phyloP scores from a whole-genome alignment of 2,888 invertebrate species.

The Danaus chrysippus region DNA sequence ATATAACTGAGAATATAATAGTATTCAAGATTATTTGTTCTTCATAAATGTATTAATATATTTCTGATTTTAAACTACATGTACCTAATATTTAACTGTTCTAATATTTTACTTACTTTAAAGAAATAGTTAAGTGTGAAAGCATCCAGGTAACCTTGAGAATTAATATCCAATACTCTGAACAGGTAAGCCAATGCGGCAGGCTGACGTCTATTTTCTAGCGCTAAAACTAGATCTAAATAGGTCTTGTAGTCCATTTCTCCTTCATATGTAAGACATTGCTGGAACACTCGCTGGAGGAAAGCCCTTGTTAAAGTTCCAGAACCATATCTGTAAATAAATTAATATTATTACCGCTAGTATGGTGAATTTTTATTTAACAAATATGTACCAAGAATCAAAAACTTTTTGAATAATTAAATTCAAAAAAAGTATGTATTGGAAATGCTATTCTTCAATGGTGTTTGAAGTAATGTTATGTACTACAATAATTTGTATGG shows the following conservation, averaged over 20 bases:
- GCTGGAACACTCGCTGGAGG: constrained; percentile 95
- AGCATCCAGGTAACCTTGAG: constrained; percentile 91
- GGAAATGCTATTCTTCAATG: too few relatives aligned
- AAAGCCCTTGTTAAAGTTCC: constrained; percentile 95
- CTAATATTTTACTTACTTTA: constrained; percentile 74
- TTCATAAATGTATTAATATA: too few relatives aligned
- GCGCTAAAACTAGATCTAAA: constrained; percentile 94
- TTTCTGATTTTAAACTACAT: neutral
- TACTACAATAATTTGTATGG: too few relatives aligned
- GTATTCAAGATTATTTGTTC: too few relatives aligned
- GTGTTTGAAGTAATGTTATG: too few relatives aligned
- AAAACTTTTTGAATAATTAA: too few relatives aligned
- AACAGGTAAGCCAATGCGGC: constrained; percentile 95
- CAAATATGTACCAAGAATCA: too few relatives aligned
- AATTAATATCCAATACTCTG: constrained; percentile 92
- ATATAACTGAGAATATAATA: too few relatives aligned
- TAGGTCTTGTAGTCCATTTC: constrained; percentile 99
- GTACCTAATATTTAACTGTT: neutral
- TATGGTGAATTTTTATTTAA: too few relatives aligned
- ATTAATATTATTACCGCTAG: neutral
- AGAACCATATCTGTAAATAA: constrained; percentile 82
- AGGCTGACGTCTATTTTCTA: constrained; percentile 95
- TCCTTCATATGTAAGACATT: constrained; percentile 95
- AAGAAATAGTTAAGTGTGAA: constrained; percentile 96
- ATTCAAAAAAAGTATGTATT: too few relatives aligned